Base-by-base conservation (phyloP, 2,888 invertebrate species). In the Sesamia inferens region DNA sequence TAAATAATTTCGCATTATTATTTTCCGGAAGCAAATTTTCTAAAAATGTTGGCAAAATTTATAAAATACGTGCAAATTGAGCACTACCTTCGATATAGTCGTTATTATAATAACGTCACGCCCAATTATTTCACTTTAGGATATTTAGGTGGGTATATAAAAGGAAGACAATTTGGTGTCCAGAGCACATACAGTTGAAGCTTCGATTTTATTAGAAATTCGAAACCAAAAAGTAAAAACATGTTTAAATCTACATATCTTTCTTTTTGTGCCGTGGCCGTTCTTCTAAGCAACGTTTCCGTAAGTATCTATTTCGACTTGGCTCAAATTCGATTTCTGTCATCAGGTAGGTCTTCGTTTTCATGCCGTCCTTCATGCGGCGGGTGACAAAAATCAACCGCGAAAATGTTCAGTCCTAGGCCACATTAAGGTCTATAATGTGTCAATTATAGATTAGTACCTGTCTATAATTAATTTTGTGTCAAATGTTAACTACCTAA, bases 111-210 rank as follows among this genome's bases (percentile, higher is more conserved):
- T 39, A 39, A 71, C 24, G 11, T 72, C 11, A 13, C 47, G 16
- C 48, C n/a, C 73, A 62, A 79, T 75, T 79, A 72, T 6, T 62
- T 55, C 2, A 19, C 3, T 31, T 79, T 48, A 13, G 8, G 19
- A 22, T 22, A 31, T 31, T 58, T 68, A 57, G 10, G 14, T 31
- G 22, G 16, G 44, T 14, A 57, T 75, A 75, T 75, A 75, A 62
- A 61, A 22, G 54, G 5, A 31, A 11, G n/a, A 44, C 22, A 10
- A 44, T 5, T 54, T 54, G 13, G 19, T 54, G 24, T 44, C 13
- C 24, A 47, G 8, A 44, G n/a, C 51, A 78, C 19, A 58, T 19
- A 31, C 54, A 42, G 47, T 39, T 75, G 24, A 47, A 24, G 13
- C 11, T 54, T 55, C 8, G 5, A 64, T 22, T 22, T 42, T 22